A percentile compares a stretch with the other conserved stretches of the same genome.
Conservation (phyloP, 1,140 invertebrate genomes). For the Anastrepha ludens region DNA sequence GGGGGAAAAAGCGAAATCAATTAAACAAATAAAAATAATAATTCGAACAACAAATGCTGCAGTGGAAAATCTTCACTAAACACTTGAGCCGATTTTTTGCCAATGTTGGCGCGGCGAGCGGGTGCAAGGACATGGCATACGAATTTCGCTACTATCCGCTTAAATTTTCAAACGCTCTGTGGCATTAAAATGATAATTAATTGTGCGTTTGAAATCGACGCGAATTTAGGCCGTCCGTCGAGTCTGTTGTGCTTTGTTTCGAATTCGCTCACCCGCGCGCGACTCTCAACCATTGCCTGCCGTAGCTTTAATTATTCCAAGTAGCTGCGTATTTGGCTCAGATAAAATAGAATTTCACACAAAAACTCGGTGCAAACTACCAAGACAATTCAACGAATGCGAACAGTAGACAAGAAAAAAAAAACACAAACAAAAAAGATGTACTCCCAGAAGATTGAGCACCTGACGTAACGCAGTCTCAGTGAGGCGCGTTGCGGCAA, state of each 20-base stretch:
- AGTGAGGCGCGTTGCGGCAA: neutral
- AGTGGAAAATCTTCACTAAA: neutral
- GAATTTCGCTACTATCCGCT: neutral
- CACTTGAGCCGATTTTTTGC: no score
- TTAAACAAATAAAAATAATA: neutral
- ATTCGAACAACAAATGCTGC: neutral
- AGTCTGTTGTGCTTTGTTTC: neutral
- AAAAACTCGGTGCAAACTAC: neutral
- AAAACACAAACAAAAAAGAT: neutral
- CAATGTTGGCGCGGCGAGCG: neutral
- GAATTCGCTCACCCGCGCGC: neutral
- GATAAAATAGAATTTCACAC: constrained; percentile 18
- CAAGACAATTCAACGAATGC: neutral
- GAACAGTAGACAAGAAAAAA: neutral
- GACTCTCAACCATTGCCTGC: no score
- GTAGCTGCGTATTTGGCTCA: neutral
- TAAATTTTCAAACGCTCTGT: neutral
- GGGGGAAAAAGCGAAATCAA: neutral
- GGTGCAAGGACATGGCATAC: neutral
- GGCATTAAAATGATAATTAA: constrained; percentile 36
- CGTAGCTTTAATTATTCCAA: constrained; percentile 3
- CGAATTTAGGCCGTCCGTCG: neutral
- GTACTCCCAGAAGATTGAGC: constrained; percentile 46
- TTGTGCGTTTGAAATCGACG: neutral
- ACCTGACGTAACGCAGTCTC: neutral